These are phyloP conservation scores for Marisa cornuarietis DNA, from an alignment of 1,140 invertebrate genomes.

Conservation along the genomic window DNA sequence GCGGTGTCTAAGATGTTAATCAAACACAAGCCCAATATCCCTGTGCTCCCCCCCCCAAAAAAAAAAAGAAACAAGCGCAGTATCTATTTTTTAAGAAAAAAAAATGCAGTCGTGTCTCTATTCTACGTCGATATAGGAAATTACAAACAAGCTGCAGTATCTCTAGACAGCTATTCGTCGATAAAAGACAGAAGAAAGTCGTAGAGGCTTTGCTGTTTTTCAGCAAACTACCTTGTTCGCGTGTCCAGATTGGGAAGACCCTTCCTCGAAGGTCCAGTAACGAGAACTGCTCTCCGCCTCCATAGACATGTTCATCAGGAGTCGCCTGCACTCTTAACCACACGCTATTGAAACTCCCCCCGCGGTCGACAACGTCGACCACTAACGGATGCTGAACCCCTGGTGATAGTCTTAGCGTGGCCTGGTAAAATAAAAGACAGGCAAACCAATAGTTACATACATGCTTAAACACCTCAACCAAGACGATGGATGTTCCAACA, in stretches of 20 bases:
- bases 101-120: too few relatives aligned
- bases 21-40: too few relatives aligned
- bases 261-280: slow-evolving; percentile 58
- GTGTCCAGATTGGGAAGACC: slow-evolving; percentile 58
- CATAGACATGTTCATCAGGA: slow-evolving; percentile 54
- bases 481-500: neutral
- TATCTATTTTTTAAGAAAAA: too few relatives aligned
- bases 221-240: slow-evolving; percentile 53
- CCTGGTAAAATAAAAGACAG: neutral
- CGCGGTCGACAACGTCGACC: slow-evolving; percentile 6
- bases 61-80: too few relatives aligned
- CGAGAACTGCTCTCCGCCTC: slow-evolving; percentile 62
- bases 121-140: too few relatives aligned
- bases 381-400: slow-evolving; percentile 5
- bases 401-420: neutral
- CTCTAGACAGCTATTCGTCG: too few relatives aligned
- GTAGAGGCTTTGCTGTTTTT: neutral
- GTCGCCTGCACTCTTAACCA: slow-evolving; percentile 34
- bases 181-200: too few relatives aligned
- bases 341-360: slow-evolving; percentile 27
- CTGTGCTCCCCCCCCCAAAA: too few relatives aligned
- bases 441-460: neutral
- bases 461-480: neutral
- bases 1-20: too few relatives aligned
- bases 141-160: too few relatives aligned